Evolutionary conservation across 2,797 vertebrate species (phyloP).

Genomic region (Sebastes hubbsi): DNA sequence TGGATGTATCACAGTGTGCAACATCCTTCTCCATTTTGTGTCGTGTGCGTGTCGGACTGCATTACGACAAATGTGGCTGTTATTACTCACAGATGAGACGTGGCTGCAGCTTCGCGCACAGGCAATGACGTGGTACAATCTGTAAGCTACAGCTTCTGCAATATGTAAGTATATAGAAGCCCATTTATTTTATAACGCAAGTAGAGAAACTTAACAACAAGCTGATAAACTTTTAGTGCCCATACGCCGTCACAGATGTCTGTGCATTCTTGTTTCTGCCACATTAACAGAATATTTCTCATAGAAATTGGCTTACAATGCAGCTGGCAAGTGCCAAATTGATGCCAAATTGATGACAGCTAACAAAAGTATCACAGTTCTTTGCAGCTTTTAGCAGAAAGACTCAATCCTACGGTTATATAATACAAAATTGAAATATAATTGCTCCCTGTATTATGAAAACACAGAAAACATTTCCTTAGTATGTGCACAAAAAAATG

Average conservation of each 20-base stretch:
- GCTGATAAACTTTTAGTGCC: neutral
- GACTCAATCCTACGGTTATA: neutral
- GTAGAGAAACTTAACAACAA: neutral
- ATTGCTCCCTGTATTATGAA: neutral
- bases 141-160: neutral
- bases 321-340: neutral
- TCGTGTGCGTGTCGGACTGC: neutral
- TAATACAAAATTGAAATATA: neutral
- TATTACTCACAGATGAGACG: neutral
- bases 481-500: neutral
- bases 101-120: neutral
- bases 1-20: neutral
- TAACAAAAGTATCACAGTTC: neutral
- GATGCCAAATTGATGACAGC: no score
- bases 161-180: neutral
- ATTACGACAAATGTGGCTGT: neutral
- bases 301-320: neutral
- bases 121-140: neutral
- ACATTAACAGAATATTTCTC: neutral
- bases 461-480: neutral
- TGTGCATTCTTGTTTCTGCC: neutral
- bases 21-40: constrained; percentile 2
- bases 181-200: neutral
- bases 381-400: neutral
- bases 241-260: neutral